Evolutionary conservation across 2,888 invertebrate genomes (phyloP), one percentile per base, ranked within the genome.

Genomic region (Rotaria macrura): DNA sequence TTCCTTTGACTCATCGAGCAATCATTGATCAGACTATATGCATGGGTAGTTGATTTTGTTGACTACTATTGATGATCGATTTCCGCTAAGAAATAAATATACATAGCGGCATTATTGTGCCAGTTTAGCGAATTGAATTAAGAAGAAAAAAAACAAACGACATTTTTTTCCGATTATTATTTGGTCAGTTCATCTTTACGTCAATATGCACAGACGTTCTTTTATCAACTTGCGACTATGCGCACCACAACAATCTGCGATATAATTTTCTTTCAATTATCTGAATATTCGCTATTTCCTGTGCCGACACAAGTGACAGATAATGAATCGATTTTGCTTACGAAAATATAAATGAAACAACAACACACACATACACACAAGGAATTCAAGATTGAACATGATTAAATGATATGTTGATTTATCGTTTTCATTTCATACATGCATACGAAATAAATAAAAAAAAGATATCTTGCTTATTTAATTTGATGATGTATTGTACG

Each of bases 191-290:
- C 34, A 65, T 65, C 65, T 65, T 65, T 65, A 65, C 65, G 65
- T 65, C 65, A 65, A 65, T 65, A 65, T 23, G 52, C 34, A 65
- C 65, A 65, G 65, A 65, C 65, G 34, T 65, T 65, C 65, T 65
- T 65, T 65, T 65, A 65, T 65, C 65, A 34, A 65, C 29, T 57
- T 57, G n/a, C 29, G 12, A 57, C n/a, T 57, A 57, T n/a, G 65
- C 20, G 65, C 65, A 20, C 34, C 34, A 38, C 65, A 65, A 65
- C 65, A 65, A 65, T 65, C 65, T 65, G 65, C 65, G 65, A 65
- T 65, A 65, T 65, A 65, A 65, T 65, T 65, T 38, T 65, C 65
- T 65, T 65, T 65, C 65, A 65, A 65, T 65, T 65, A 65, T 65
- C 65, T 65, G 38, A 65, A 65, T 34, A 65, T 65, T 14, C 20